A percentile compares a stretch with the other conserved stretches of the same genome.
Conservation (phyloP, 2,888 invertebrate genomes). For the Lamproptera curius region DNA sequence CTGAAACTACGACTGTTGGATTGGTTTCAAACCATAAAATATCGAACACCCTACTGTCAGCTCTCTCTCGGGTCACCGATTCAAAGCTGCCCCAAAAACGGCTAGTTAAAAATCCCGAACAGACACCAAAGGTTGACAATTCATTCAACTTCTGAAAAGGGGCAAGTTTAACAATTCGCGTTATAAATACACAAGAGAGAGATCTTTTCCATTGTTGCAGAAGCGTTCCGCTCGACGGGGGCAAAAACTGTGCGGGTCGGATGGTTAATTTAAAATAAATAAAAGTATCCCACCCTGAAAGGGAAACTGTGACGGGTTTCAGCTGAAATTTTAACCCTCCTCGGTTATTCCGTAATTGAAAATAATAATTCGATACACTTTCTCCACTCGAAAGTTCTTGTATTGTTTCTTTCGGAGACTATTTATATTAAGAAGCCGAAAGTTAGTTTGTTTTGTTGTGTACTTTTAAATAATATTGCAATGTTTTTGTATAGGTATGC, state of each 20-base stretch:
- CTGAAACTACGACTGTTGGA: neutral
- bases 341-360: constrained; percentile 1
- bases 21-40: neutral
- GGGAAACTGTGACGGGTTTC: neutral
- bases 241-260: constrained; percentile 2
- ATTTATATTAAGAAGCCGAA: no score
- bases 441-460: no score
- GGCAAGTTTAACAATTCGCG: constrained; percentile 3
- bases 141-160: neutral
- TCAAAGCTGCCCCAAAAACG: neutral
- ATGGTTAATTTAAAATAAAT: constrained; percentile 18
- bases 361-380: constrained; percentile 3
- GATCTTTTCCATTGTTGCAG: constrained; percentile 9
- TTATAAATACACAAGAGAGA: constrained; percentile 5
- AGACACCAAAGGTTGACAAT: neutral
- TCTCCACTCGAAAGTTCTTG: neutral
- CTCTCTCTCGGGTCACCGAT: neutral
- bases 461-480: no score
- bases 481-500: no score
- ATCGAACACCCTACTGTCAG: neutral
- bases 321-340: no score
- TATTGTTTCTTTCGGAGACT: neutral
- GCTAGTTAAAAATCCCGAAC: neutral
- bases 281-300: neutral
- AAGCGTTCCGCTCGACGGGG: constrained; percentile 2